Evolutionary conservation across 2,797 vertebrate genomes (phyloP).

Genomic region (Poecilia wingei): DNA sequence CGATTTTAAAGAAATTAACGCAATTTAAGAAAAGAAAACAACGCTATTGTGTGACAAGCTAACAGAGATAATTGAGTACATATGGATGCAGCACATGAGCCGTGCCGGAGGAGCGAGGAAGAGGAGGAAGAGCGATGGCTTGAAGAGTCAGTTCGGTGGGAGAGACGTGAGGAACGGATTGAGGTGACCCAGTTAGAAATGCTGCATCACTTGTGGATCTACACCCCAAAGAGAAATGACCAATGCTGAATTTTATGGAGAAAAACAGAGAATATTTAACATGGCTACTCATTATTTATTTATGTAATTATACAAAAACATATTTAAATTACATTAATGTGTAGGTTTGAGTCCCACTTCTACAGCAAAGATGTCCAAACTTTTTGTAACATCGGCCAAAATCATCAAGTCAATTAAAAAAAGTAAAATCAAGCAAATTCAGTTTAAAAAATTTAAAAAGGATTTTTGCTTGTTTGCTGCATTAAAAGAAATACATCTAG

Average conservation of each 20-base stretch:
- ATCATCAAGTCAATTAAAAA: too few species aligned
- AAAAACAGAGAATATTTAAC: neutral
- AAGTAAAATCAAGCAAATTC: too few species aligned
- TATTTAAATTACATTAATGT: neutral
- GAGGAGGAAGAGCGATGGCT: slow-evolving; percentile 26
- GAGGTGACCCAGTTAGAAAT: slow-evolving; percentile 75
- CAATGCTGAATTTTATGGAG: too few species aligned
- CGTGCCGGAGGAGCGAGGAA: slow-evolving; percentile 12
- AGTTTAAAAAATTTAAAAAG: too few species aligned
- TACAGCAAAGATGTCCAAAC: too few species aligned
- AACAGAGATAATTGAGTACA: slow-evolving; percentile 31
- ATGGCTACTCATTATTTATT: neutral
- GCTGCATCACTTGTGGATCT: slow-evolving; percentile 70
- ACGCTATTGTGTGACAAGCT: slow-evolving; percentile 45
- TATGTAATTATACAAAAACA: neutral
- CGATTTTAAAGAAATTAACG: neutral
- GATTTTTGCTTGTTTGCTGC: too few species aligned
- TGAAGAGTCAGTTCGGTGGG: slow-evolving; percentile 38
- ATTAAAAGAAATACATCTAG: too few species aligned
- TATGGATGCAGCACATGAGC: slow-evolving; percentile 48
- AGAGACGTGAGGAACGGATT: slow-evolving; percentile 53
- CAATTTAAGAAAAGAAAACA: neutral
- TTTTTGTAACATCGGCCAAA: too few species aligned
- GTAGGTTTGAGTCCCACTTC: neutral
- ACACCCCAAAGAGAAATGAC: slow-evolving; percentile 37